Percentiles rank a stretch among this genome's conserved stretches.
Conservation (phyloP, 2,888 invertebrate species). For the Plebejus argus region DNA sequence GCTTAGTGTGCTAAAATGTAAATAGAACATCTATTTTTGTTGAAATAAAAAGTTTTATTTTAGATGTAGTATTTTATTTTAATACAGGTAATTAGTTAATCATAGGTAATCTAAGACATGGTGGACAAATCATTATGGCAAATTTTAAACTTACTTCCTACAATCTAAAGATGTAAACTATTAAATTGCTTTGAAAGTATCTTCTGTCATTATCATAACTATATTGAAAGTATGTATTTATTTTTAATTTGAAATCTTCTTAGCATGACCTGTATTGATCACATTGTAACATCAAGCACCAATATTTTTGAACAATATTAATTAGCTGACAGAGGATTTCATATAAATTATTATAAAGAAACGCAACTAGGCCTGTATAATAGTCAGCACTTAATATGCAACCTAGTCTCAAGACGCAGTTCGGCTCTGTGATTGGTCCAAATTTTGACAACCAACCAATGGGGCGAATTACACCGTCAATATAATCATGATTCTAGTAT, state of each 20-base stretch:
- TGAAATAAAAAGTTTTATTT: constrained; percentile 34
- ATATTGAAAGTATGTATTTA: background rate
- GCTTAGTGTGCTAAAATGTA: constrained; percentile 37
- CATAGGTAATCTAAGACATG: background rate
- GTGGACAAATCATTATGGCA: background rate
- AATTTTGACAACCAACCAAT: too few relatives aligned
- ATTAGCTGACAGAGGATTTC: background rate
- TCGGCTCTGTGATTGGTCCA: too few relatives aligned
- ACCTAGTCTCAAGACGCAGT: too few relatives aligned
- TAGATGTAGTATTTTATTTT: background rate
- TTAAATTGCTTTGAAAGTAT: background rate
- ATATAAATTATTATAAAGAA: background rate
- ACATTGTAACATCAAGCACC: constrained; percentile 65
- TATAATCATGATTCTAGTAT: too few relatives aligned
- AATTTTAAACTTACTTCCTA: background rate
- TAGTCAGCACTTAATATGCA: too few relatives aligned
- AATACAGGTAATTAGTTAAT: too few relatives aligned
- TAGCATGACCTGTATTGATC: constrained; percentile 37
- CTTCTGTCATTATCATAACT: background rate
- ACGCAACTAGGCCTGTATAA: too few relatives aligned
- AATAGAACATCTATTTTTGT: constrained; percentile 37
- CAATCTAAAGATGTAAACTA: background rate
- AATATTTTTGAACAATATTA: constrained; percentile 47
- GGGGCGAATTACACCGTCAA: too few relatives aligned
- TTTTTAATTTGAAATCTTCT: constrained; percentile 17